Percentiles rank a stretch among this genome's conserved stretches.
Conservation (phyloP, 2,797 vertebrate genomes). For the Streptopelia turtur region DNA sequence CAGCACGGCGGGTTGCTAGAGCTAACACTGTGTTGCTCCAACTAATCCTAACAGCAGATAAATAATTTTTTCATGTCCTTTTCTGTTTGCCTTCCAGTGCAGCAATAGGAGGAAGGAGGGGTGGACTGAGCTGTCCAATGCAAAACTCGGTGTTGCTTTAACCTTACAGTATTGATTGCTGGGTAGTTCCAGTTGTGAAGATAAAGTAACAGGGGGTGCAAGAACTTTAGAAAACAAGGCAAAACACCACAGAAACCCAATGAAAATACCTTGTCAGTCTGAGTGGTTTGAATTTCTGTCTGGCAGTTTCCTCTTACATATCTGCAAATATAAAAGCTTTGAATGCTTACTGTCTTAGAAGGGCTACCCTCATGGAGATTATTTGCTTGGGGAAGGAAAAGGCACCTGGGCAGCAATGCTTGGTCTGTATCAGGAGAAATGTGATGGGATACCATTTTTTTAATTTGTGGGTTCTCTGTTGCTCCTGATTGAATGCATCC, state of each 20-base stretch:
- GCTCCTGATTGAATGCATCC: not conserved
- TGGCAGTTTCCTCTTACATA: not conserved
- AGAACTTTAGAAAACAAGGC: not conserved
- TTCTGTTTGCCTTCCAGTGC: not conserved
- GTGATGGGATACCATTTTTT: not conserved
- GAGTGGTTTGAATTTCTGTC: not conserved
- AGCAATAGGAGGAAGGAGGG: not conserved
- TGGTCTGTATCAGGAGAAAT: not conserved
- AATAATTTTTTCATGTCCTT: not conserved
- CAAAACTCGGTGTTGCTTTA: not conserved
- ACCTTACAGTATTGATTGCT: not conserved
- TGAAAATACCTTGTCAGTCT: not conserved
- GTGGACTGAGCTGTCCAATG: not conserved
- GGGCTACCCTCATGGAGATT: not conserved
- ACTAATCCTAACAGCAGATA: conserved; percentile 7
- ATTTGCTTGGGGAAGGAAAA: not conserved
- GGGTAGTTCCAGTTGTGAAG: not conserved
- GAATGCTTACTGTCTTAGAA: not conserved
- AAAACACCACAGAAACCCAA: not conserved
- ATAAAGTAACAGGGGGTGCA: not conserved
- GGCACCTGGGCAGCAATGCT: rapidly evolving
- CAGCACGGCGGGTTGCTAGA: not conserved
- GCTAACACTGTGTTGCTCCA: not conserved
- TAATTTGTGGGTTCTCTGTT: not conserved
- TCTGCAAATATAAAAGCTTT: not conserved